A percentile compares a stretch with the other conserved stretches of the same genome.
Evolutionary conservation across 2,797 vertebrate genomes (phyloP).

Genomic region (Sebastes minor): DNA sequence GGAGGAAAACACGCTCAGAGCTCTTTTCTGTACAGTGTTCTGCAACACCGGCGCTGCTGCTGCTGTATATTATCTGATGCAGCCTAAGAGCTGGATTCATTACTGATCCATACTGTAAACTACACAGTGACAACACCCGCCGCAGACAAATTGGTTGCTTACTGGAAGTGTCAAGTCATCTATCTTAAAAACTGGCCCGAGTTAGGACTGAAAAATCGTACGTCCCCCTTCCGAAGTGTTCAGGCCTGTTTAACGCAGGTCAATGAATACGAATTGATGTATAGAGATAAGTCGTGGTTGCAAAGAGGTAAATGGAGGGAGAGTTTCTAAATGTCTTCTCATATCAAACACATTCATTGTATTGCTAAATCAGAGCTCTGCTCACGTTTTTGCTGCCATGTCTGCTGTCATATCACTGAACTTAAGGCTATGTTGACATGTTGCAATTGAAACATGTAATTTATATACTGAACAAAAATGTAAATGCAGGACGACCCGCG

Average conservation of each 20-base stretch:
- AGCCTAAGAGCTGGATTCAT: constrained; percentile 14
- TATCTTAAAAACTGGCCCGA: constrained; percentile 14
- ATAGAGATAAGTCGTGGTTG: too few species aligned
- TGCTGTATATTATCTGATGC: background rate
- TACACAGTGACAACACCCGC: background rate
- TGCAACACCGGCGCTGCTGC: background rate
- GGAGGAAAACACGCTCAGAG: background rate
- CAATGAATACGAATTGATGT: background rate
- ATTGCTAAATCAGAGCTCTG: too few species aligned
- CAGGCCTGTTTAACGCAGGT: background rate
- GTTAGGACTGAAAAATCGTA: background rate
- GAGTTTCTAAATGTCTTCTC: too few species aligned
- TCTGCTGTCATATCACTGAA: too few species aligned
- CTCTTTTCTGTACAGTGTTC: background rate
- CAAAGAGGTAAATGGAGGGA: too few species aligned
- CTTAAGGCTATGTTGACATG: too few species aligned
- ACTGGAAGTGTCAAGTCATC: constrained; percentile 31
- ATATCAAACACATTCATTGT: too few species aligned
- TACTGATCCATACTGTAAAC: constrained; percentile 6
- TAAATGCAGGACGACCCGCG: too few species aligned
- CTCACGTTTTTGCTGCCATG: too few species aligned
- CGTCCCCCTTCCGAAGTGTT: background rate
- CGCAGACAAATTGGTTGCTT: constrained; percentile 28
- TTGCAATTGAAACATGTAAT: too few species aligned
- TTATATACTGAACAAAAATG: too few species aligned